A percentile compares a stretch with the other conserved stretches of the same genome.
phyloP scores from a whole-genome alignment of 2,888 invertebrate species.

The Drosophila quasianomalipes region DNA sequence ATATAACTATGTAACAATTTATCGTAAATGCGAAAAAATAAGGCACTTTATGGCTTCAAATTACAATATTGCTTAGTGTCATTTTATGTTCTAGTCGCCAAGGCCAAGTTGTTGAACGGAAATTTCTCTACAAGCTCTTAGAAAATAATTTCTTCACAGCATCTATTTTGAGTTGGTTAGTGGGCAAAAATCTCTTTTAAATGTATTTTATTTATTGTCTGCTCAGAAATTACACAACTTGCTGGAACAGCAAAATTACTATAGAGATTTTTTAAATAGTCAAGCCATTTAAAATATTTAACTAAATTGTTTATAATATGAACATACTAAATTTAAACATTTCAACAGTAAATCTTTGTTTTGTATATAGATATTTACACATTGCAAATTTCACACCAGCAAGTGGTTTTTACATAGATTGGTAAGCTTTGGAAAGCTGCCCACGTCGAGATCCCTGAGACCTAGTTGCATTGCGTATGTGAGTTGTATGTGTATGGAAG shows the following conservation, averaged over 20 bases:
- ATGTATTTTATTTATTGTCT: slow-evolving; percentile 21
- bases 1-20: slow-evolving; percentile 27
- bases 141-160: neutral
- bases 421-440: slow-evolving; percentile 12
- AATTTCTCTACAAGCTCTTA: slow-evolving; percentile 3
- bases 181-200: slow-evolving; percentile 9
- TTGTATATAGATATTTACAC: neutral
- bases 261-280: neutral
- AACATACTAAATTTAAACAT: neutral
- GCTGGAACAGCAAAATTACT: slow-evolving; percentile 6
- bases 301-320: neutral
- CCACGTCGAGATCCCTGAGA: neutral
- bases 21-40: neutral
- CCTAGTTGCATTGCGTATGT: neutral
- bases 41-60: neutral
- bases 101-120: slow-evolving; percentile 20
- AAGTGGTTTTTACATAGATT: neutral
- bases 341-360: neutral
- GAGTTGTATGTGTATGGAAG: slow-evolving; percentile 25
- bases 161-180: slow-evolving; percentile 23
- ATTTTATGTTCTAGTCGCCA: slow-evolving; percentile 2
- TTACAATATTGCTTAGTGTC: slow-evolving; percentile 7
- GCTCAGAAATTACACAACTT: slow-evolving; percentile 8
- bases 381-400: neutral
- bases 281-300: neutral